A percentile compares a stretch with the other conserved stretches of the same genome.
Evolutionary conservation across 2,113 vertebrate species (phyloP).

Genomic region (Cavia aperea): DNA sequence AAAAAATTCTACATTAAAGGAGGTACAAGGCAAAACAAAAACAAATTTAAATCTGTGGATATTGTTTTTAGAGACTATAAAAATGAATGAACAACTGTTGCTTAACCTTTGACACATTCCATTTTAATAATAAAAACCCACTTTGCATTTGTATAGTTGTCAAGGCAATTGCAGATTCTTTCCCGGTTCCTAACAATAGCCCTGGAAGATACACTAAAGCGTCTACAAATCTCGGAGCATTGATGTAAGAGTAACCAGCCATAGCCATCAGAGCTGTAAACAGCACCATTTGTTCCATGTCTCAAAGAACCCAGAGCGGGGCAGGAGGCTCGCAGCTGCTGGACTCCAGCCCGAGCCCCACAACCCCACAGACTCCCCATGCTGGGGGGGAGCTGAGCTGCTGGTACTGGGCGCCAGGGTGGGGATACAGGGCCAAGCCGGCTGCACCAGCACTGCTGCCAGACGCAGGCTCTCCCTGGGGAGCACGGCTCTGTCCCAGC

Average conservation of each 20-base stretch:
- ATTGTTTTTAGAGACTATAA: conserved; percentile 27
- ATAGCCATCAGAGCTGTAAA: background rate
- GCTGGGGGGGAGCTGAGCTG: background rate
- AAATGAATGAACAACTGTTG: background rate
- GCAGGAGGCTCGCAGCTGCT: conserved; percentile 40
- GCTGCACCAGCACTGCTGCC: background rate
- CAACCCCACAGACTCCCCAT: conserved; percentile 24
- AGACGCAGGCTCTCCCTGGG: background rate
- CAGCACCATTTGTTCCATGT: conserved; percentile 30
- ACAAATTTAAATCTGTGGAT: background rate
- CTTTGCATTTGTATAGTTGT: conserved; percentile 17
- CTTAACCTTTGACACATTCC: background rate
- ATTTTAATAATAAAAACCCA: conserved; percentile 41
- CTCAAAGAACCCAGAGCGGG: background rate
- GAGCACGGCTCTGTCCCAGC: background rate
- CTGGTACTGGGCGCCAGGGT: background rate
- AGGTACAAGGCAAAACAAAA: background rate
- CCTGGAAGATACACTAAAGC: background rate
- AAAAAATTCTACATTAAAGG: background rate
- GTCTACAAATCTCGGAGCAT: background rate
- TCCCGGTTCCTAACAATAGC: background rate
- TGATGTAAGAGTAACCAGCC: background rate
- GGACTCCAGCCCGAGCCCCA: background rate
- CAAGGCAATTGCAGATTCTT: conserved; percentile 20
- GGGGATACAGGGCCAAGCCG: background rate